A percentile compares a stretch with the other conserved stretches of the same genome.
Conservation (phyloP, 1,140 invertebrate species). For the Cherax quadricarinatus region DNA sequence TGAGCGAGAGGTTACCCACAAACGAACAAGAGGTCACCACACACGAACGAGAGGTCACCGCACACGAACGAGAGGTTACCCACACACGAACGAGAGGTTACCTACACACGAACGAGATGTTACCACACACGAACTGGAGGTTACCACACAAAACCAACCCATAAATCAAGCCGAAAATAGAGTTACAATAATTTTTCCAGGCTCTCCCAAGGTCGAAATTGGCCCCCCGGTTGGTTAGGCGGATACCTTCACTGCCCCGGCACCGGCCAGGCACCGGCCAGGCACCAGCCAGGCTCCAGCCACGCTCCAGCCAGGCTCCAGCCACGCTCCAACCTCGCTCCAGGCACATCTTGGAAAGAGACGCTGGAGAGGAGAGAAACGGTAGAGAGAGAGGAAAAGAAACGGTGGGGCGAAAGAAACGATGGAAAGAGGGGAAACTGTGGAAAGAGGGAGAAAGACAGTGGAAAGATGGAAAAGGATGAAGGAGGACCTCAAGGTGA, state of each 20-base stretch:
- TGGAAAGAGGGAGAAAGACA: no score
- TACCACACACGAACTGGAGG: conserved; percentile 15
- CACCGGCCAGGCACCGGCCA: not conserved
- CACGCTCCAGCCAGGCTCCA: no score
- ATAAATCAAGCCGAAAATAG: conserved; percentile 56
- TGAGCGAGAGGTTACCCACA: no score
- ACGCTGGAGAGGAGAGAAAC: not conserved
- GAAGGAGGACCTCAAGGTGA: no score
- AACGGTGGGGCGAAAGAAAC: not conserved
- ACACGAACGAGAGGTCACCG: no score
- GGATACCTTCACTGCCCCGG: conserved; percentile 34
- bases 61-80: no score
- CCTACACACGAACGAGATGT: no score
- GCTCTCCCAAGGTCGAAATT: conserved; percentile 24
- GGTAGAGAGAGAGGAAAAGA: conserved; percentile 21
- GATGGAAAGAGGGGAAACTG: no score
- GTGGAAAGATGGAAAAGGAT: no score
- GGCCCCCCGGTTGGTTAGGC: conserved; percentile 41
- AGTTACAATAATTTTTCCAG: conserved; percentile 53
- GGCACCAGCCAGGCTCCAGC: not conserved
- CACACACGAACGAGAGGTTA: no score
- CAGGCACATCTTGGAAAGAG: not conserved
- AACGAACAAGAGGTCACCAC: no score
- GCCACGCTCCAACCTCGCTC: no score
- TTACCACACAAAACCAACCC: conserved; percentile 39